Percentiles rank a stretch among this genome's conserved stretches.
These are phyloP conservation scores for Cassiopea xamachana DNA, from an alignment of 30 jellyfish, hydroid and myxozoan genomes.

Conservation along the genomic window DNA sequence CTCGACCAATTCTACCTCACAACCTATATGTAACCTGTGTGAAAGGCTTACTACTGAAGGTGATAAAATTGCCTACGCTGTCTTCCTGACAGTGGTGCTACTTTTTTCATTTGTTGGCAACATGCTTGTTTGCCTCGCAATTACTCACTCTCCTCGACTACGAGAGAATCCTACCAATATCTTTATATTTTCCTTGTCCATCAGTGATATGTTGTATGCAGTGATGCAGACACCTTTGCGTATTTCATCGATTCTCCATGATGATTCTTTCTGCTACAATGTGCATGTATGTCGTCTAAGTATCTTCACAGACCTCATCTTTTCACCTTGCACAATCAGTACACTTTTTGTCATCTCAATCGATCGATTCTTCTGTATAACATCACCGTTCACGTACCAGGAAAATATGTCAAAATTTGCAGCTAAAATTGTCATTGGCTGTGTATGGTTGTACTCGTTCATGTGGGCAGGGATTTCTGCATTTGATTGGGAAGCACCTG, in stretches of 20 bases:
- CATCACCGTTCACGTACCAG: conserved; percentile 76
- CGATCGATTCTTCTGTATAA: conserved; percentile 89
- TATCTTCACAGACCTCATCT: conserved; percentile 59
- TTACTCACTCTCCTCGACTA: conserved; percentile 67
- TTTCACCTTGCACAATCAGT: conserved; percentile 83
- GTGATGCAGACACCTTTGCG: conserved; percentile 74
- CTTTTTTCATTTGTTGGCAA: conserved; percentile 67
- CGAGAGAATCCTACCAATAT: conserved; percentile 78
- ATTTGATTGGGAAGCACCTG: conserved; percentile 72
- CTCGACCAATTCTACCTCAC: neutral
- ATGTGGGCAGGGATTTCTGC: conserved; percentile 75
- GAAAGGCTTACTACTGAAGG: conserved; percentile 6
- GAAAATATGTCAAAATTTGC: conserved; percentile 35
- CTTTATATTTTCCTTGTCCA: conserved; percentile 82
- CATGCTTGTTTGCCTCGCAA: conserved; percentile 74
- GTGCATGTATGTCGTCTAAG: conserved; percentile 56
- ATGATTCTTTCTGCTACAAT: conserved; percentile 62
- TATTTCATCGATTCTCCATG: conserved; percentile 45
- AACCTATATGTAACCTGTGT: neutral
- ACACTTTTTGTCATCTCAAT: conserved; percentile 87
- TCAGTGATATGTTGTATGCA: conserved; percentile 79
- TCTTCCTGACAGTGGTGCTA: conserved; percentile 41
- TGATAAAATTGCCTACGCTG: conserved; percentile 48
- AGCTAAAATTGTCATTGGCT: conserved; percentile 45
- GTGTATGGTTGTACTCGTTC: conserved; percentile 76